Evolutionary conservation across 2,888 invertebrate genomes (phyloP), one percentile per base, ranked within the genome.

Genomic region (Idaea biselata): DNA sequence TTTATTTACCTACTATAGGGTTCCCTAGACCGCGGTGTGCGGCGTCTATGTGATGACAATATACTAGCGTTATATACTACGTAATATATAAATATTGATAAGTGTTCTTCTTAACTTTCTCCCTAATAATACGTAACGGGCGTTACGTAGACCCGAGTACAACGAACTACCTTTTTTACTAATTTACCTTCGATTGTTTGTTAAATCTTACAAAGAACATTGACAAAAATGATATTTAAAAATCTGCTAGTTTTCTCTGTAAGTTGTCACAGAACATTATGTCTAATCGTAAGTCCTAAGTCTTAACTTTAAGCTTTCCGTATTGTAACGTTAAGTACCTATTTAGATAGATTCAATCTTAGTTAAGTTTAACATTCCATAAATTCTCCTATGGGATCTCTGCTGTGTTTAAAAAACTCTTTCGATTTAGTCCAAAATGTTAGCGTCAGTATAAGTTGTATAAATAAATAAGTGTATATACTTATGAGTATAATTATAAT

Each of bases 311-410:
- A 87, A 84, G 83, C 81, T 86, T 84, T 78, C 57, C 64, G 68
- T 67, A 73, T 67, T 68, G 63, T 75, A 74, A 67, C 58, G 18
- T 53, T 85, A 87, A 83, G 80, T 80, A 25, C 25, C 25, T 25
- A 78, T 81, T 83, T 89, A 89, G 88, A 85, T 89, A 91, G 89
- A 85, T 87, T 80, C 78, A 89, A 88, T 90, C 86, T 87, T 84
- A 87, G 76, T 81, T 91, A 88, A 91, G 87, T 84, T 84, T 74
- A 79, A 91, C 91, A 91, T 91, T 91, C 91, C 91, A 86, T 90
- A 86, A 3, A 80, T 84, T 88, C 86, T 89, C 80, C 73, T 87
- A 83, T 90, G 91, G 91, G 91, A 91, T 91, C 91, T 90, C 91
- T 87, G 84, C 89, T 87, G 88, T 89, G 89, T 91, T 89, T 88